Evolutionary conservation across 2,888 invertebrate species (phyloP).

Genomic region (Tetragonula carbonaria): DNA sequence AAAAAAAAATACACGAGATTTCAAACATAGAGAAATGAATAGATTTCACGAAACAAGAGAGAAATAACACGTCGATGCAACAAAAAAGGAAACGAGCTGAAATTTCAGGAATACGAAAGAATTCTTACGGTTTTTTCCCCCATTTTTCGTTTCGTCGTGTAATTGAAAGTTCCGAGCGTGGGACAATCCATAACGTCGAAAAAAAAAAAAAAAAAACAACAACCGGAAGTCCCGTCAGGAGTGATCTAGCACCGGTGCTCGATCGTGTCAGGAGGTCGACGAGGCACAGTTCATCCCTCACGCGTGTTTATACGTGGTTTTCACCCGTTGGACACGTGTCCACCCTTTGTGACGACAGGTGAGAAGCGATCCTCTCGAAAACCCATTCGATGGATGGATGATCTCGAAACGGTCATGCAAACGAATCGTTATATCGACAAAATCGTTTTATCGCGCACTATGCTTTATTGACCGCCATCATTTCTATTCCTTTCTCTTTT

Average conservation of each 20-base stretch:
- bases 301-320: slow-evolving; percentile 52
- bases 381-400: slow-evolving; percentile 15
- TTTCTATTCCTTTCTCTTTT: not conserved
- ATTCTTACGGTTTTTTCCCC: not conserved
- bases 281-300: slow-evolving; percentile 51
- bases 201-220: slow-evolving; percentile 4
- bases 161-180: not conserved
- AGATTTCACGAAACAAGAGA: not conserved
- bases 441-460: not conserved
- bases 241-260: slow-evolving; percentile 40
- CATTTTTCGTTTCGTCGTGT: not conserved
- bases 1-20: no score
- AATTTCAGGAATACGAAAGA: not conserved
- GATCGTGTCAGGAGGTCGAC: slow-evolving; percentile 56
- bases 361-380: slow-evolving; percentile 38
- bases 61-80: not conserved
- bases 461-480: not conserved
- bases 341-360: slow-evolving; percentile 53
- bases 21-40: no score
- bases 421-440: not conserved
- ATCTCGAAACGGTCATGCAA: slow-evolving; percentile 25
- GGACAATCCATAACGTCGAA: not conserved
- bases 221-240: slow-evolving; percentile 33
- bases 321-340: slow-evolving; percentile 50
- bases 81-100: not conserved